These are phyloP conservation scores for Australoheros facetus DNA, from an alignment of 2,797 vertebrate genomes.

Conservation along the genomic window DNA sequence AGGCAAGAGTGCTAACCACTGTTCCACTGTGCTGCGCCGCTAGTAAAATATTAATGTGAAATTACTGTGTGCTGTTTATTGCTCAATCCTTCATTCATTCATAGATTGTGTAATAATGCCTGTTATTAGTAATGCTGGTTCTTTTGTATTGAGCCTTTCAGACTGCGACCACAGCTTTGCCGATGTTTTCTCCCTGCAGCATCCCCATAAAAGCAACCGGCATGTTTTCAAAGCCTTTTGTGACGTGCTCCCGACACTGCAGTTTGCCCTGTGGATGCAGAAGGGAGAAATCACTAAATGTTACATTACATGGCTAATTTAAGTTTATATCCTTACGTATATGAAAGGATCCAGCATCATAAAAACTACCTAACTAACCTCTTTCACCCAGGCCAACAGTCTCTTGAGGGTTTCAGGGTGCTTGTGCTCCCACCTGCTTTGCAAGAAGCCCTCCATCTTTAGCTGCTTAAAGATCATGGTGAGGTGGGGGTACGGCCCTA, in stretches of 20 bases:
- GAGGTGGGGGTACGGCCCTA: constrained; percentile 77
- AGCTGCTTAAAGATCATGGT: constrained; percentile 82
- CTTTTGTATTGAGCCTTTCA: constrained; percentile 83
- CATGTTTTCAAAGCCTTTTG: constrained; percentile 90
- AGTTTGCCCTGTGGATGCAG: constrained; percentile 84
- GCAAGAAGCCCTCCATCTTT: constrained; percentile 85
- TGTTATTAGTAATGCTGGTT: too few relatives aligned
- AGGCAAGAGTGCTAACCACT: too few relatives aligned
- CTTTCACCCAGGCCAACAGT: constrained; percentile 82
- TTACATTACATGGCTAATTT: neutral
- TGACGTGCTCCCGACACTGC: constrained; percentile 83
- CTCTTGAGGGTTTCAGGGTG: constrained; percentile 78
- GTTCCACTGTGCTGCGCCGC: too few relatives aligned
- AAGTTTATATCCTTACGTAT: too few relatives aligned
- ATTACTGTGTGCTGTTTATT: too few relatives aligned
- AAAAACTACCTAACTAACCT: constrained; percentile 78
- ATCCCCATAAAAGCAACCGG: constrained; percentile 89
- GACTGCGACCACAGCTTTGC: constrained; percentile 86
- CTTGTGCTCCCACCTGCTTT: constrained; percentile 75
- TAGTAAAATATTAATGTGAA: too few relatives aligned
- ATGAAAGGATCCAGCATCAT: too few relatives aligned
- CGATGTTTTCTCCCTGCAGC: constrained; percentile 87
- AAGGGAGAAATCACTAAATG: constrained; percentile 15
- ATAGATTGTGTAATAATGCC: too few relatives aligned
- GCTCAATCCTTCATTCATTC: too few relatives aligned